A percentile compares a stretch with the other conserved stretches of the same genome.
phyloP scores from a whole-genome alignment of 1,140 invertebrate species.

The Hestina assimilis region DNA sequence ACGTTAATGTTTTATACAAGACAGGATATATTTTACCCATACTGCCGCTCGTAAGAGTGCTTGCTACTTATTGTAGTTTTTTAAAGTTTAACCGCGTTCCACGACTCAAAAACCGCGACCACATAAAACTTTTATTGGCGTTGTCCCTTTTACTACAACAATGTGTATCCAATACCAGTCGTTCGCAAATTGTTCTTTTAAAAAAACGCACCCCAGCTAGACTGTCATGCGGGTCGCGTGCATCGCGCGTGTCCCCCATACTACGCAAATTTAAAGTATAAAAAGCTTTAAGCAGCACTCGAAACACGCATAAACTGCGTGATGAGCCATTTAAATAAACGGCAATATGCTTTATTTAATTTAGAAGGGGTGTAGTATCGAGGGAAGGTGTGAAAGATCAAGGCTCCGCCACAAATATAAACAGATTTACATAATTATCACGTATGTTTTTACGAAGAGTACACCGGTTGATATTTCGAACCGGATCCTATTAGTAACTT shows the following conservation, averaged over 20 bases:
- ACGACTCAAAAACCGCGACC: conserved; percentile 17
- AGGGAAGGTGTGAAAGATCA: conserved; percentile 64
- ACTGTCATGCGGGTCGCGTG: conserved; percentile 66
- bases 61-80: conserved; percentile 19
- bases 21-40: neutral
- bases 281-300: conserved; percentile 52
- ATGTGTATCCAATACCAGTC: conserved; percentile 27
- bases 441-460: conserved; percentile 42
- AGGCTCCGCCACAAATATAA: conserved; percentile 41
- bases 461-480: conserved; percentile 68
- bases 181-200: conserved; percentile 44
- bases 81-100: conserved; percentile 16
- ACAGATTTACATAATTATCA: conserved; percentile 56
- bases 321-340: conserved; percentile 42
- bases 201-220: conserved; percentile 39
- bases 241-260: conserved; percentile 65
- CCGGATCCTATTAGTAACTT: conserved; percentile 44
- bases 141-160: conserved; percentile 18
- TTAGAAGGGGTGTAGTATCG: conserved; percentile 40
- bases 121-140: conserved; percentile 26
- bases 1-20: conserved; percentile 14
- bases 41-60: neutral
- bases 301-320: conserved; percentile 40
- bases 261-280: conserved; percentile 66
- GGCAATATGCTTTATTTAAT: conserved; percentile 29